A percentile compares a stretch with the other conserved stretches of the same genome.
Evolutionary conservation across 2,113 vertebrate genomes (phyloP).

Genomic region (Myotis brandtii): DNA sequence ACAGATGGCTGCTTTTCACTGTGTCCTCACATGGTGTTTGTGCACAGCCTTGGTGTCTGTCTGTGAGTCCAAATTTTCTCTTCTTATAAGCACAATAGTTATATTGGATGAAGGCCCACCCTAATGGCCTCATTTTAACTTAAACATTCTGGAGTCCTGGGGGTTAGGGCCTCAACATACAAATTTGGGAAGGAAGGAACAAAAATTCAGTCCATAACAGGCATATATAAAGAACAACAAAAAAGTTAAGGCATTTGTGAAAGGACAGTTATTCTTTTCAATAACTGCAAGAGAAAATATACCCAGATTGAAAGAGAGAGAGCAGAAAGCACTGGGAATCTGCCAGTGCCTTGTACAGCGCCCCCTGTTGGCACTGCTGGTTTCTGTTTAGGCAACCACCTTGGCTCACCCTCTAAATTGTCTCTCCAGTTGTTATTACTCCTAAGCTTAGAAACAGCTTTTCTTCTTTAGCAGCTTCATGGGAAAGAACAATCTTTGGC

Average conservation of each 20-base stretch:
- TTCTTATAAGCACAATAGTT: neutral
- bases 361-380: slow-evolving; percentile 45
- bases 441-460: neutral
- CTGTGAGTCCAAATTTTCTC: neutral
- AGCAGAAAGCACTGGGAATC: neutral
- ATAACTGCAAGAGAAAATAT: neutral
- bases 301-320: neutral
- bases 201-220: neutral
- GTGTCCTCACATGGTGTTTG: neutral
- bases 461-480: neutral
- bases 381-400: neutral
- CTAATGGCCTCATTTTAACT: neutral
- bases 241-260: neutral
- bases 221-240: neutral
- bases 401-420: slow-evolving; percentile 34
- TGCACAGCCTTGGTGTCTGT: neutral
- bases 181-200: neutral
- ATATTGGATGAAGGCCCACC: neutral
- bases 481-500: neutral
- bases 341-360: neutral
- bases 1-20: neutral
- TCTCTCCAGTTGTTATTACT: neutral
- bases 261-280: neutral
- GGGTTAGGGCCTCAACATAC: neutral
- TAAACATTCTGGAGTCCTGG: neutral